Evolutionary conservation across 2,888 invertebrate genomes (phyloP).

Genomic region (Hirudinaria manillensis): DNA sequence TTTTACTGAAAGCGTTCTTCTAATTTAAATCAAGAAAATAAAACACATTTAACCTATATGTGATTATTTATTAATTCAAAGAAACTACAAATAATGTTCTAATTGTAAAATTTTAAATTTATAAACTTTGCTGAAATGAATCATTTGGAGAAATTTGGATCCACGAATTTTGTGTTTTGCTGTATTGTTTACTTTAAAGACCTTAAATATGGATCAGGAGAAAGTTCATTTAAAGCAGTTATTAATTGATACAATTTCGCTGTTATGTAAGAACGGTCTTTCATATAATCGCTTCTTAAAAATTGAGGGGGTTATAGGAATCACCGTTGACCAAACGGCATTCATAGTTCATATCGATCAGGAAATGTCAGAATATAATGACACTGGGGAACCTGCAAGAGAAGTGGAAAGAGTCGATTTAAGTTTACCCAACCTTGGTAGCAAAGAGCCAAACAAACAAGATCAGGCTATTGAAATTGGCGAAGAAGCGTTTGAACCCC

Average conservation of each 20-base stretch:
- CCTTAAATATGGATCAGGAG: slow-evolving; percentile 16
- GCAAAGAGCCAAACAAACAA: neutral
- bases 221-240: slow-evolving; percentile 22
- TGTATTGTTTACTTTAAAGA: neutral
- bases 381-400: neutral
- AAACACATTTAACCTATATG: too few relatives aligned
- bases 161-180: neutral
- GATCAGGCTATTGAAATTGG: neutral
- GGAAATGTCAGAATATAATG: neutral
- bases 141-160: neutral
- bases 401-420: slow-evolving; percentile 16
- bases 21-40: neutral
- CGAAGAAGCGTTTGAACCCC: neutral
- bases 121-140: neutral
- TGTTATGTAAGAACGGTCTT: slow-evolving; percentile 22
- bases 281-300: slow-evolving; percentile 10
- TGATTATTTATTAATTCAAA: neutral
- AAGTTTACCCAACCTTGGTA: neutral
- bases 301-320: slow-evolving; percentile 25
- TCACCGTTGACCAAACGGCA: slow-evolving; percentile 22
- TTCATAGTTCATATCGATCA: slow-evolving; percentile 25
- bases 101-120: neutral
- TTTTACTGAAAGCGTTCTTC: neutral
- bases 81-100: neutral
- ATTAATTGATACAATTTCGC: slow-evolving; percentile 15